A percentile compares a stretch with the other conserved stretches of the same genome.
Evolutionary conservation across 1,140 invertebrate genomes (phyloP).

Genomic region (Pseudomyrmex flavicornis): DNA sequence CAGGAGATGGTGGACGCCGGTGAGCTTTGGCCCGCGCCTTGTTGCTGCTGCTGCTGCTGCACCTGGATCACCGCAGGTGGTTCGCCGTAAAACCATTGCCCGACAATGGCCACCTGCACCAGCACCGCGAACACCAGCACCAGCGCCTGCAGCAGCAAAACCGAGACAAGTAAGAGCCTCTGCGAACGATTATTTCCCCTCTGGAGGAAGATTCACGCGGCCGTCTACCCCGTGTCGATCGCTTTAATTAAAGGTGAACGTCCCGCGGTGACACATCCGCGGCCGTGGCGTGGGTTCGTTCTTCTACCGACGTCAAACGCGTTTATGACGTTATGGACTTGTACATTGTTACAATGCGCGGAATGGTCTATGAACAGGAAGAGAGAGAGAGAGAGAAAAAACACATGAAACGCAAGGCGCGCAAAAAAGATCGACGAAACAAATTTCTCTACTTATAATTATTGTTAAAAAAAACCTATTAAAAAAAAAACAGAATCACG

Average conservation of each 20-base stretch:
- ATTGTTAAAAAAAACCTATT: too few species aligned
- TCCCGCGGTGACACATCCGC: conserved; percentile 33
- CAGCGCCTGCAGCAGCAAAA: conserved; percentile 86
- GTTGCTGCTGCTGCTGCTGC: conserved; percentile 78
- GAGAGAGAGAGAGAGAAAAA: too few species aligned
- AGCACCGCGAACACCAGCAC: conserved; percentile 95
- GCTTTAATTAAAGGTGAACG: conserved; percentile 58
- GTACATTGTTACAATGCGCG: too few species aligned
- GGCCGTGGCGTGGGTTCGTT: conserved; percentile 11
- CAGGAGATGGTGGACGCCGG: conserved; percentile 63
- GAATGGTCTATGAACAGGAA: background rate
- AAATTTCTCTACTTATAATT: too few species aligned
- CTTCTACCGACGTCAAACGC: background rate
- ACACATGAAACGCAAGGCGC: too few species aligned
- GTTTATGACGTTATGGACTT: background rate
- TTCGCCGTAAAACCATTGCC: conserved; percentile 92
- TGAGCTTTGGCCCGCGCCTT: conserved; percentile 68
- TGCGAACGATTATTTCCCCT: conserved; percentile 8
- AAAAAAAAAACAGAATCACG: too few species aligned
- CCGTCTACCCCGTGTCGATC: conserved; percentile 47
- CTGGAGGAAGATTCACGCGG: conserved; percentile 21
- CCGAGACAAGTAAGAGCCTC: conserved; percentile 47
- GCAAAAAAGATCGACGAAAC: too few species aligned
- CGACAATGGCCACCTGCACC: conserved; percentile 95
- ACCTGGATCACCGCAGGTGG: conserved; percentile 88